Evolutionary conservation across 2,797 vertebrate genomes (phyloP), one percentile per base, ranked within the genome.

Genomic region (Otolemur crassicaudatus): DNA sequence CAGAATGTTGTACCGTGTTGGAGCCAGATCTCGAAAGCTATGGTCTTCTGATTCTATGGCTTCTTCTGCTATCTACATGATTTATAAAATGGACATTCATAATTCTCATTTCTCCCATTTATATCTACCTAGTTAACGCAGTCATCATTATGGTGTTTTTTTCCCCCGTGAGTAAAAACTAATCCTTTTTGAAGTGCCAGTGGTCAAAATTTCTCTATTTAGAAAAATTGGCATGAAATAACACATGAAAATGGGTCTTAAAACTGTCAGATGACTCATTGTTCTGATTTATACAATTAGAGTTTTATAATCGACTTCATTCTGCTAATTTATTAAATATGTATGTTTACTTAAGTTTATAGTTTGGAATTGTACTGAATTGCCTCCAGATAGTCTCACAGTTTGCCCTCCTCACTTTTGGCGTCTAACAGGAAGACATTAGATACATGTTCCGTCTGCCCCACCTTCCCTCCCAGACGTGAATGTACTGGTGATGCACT

Each of bases 391-490:
- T 88, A 29, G 70, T 94, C 65, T 81, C 84, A 65, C 43, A 87
- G 49, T 93, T 93, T 76, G 75, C 65, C 40, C 89, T 83, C 49
- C 91, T 86, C 49, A 88, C 16, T 91, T 86, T 94, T 93, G 89
- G 90, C 96, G 65, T 88, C 53, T 72, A 25, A 93, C 81, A 81
- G 70, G 82, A 87, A 96, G 96, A 97, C 94, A 70, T 97, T 94
- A 97, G 94, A 87, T 91, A 85, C 92, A 90, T 95, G 93, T 98
- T 98, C 96, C 95, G 17, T 94, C 27, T 25, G 77, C 86, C 92
- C 96, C 93, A 87, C 97, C 97, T 97, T 96, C 79, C 67, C 91
- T 92, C 67, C 79, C 92, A 98, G 98, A 98, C 97, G 67, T 81
- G 92, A 97, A 43, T 91, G 37, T 76, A 23, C 73, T 95, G 22